Evolutionary conservation across 2,888 invertebrate genomes (phyloP).

Genomic region (Cheilosia grossa): DNA sequence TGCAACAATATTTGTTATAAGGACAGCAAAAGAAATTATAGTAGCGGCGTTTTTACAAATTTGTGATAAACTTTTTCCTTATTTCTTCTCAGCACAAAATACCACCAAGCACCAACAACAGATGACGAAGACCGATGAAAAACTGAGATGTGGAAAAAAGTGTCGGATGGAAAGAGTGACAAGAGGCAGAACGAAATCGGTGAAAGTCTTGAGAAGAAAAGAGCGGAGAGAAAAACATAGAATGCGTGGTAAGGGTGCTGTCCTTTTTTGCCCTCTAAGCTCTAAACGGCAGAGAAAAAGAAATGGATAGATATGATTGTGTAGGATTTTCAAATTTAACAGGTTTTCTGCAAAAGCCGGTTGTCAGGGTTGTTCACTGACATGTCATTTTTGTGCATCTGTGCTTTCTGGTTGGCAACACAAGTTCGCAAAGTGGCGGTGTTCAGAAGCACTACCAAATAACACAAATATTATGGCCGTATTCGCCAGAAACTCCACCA

Average conservation of each 20-base stretch:
- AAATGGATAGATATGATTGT: neutral
- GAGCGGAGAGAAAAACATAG: slow-evolving; percentile 49
- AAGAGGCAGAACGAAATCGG: slow-evolving; percentile 20
- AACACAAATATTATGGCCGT: too few relatives aligned
- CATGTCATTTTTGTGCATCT: slow-evolving; percentile 7
- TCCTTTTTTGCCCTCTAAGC: neutral
- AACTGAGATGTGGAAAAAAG: slow-evolving; percentile 50
- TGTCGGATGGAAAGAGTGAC: slow-evolving; percentile 36
- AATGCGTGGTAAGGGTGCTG: neutral
- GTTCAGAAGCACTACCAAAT: neutral
- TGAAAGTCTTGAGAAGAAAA: slow-evolving; percentile 24
- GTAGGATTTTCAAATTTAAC: slow-evolving; percentile 49
- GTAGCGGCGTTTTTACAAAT: slow-evolving; percentile 9
- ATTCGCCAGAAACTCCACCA: too few relatives aligned
- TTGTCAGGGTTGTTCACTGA: slow-evolving; percentile 37
- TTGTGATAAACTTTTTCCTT: neutral
- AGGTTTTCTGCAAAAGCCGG: slow-evolving; percentile 69
- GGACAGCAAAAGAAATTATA: neutral
- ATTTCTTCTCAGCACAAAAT: neutral
- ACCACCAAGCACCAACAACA: slow-evolving; percentile 29
- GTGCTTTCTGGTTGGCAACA: slow-evolving; percentile 24
- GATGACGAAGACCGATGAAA: slow-evolving; percentile 52
- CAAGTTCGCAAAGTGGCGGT: slow-evolving; percentile 4
- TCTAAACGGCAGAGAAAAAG: neutral
- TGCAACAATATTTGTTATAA: neutral